Conservation (phyloP, 1,140 invertebrate species). For the Leptinotarsa defecta region DNA sequence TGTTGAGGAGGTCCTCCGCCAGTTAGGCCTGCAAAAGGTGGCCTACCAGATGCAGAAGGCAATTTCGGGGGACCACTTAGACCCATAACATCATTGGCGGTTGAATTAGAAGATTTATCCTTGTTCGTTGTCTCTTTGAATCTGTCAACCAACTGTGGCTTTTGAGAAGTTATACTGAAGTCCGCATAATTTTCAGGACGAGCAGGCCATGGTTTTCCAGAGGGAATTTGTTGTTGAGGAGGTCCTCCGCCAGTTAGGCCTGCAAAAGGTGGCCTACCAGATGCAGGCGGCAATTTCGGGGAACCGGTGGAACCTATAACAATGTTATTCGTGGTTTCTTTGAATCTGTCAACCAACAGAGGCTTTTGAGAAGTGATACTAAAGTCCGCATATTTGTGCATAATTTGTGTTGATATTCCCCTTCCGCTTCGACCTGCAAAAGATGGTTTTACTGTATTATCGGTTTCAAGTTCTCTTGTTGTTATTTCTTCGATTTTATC, state of each 20-base stretch:
- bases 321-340: neutral
- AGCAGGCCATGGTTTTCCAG: constrained; percentile 32
- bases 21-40: constrained; percentile 22
- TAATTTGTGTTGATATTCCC: neutral
- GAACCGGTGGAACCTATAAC: too few relatives aligned
- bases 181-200: constrained; percentile 13
- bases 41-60: neutral
- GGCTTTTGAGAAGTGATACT: neutral
- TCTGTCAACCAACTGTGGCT: neutral
- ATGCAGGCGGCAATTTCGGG: neutral
- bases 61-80: too few relatives aligned
- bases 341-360: neutral
- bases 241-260: constrained; percentile 7
- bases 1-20: constrained; percentile 4
- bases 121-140: neutral
- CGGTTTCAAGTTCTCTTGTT: neutral
- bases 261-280: constrained; percentile 25
- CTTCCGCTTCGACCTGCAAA: neutral
- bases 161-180: neutral
- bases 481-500: neutral
- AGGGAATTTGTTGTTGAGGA: neutral
- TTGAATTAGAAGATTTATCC: neutral
- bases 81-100: neutral
- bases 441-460: neutral
- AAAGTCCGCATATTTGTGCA: neutral